These are phyloP conservation scores for Esox lucius DNA, from an alignment of 2,797 vertebrate species.

Conservation along the genomic window DNA sequence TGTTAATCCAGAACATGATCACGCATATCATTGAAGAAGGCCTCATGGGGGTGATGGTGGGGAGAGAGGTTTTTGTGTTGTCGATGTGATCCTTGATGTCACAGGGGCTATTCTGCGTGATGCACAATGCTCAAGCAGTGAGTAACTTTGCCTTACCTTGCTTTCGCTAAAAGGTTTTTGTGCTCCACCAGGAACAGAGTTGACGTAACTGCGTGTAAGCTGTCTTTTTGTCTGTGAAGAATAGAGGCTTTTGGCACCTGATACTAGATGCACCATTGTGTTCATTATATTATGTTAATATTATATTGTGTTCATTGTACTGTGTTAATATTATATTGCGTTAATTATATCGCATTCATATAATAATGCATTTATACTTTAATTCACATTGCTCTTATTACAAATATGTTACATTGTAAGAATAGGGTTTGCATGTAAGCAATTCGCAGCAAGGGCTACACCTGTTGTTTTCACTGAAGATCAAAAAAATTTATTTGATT, in stretches of 20 bases:
- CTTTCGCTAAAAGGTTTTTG: background rate
- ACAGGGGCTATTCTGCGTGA: background rate
- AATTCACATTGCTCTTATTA: too few relatives aligned
- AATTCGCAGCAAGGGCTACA: too few relatives aligned
- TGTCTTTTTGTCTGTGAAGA: background rate
- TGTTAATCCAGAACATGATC: slow-evolving; percentile 56
- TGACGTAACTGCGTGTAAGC: background rate
- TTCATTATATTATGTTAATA: too few relatives aligned
- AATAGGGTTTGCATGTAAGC: too few relatives aligned
- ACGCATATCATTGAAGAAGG: slow-evolving; percentile 59
- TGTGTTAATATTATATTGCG: too few relatives aligned
- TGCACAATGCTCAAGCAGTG: background rate
- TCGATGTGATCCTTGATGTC: background rate
- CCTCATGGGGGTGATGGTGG: background rate
- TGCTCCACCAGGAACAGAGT: background rate
- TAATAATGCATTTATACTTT: too few relatives aligned
- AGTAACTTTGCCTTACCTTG: background rate
- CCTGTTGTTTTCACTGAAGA: too few relatives aligned
- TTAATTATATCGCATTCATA: too few relatives aligned
- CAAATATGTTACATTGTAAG: too few relatives aligned
- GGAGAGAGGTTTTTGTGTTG: background rate
- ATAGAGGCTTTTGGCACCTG: background rate
- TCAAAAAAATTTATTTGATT: too few relatives aligned
- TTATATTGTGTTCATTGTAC: too few relatives aligned
- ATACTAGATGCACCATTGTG: too few relatives aligned